Evolutionary conservation across 92 coral and sea anemone genomes (phyloP), one percentile per base, ranked within the genome.

Genomic region (Parazoanthus darwini): DNA sequence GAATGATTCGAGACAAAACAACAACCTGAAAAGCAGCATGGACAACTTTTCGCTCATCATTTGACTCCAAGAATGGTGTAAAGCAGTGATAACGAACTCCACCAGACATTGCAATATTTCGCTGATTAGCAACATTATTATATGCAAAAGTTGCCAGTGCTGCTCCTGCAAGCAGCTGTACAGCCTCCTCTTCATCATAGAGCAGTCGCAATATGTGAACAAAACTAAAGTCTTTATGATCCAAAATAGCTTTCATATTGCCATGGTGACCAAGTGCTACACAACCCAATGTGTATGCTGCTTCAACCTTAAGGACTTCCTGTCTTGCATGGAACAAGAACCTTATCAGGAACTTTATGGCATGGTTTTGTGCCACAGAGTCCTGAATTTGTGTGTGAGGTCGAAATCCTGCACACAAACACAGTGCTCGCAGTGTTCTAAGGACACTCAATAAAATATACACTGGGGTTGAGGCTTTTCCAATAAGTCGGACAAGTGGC

Each of bases 1-100:
- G 99, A 71, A 97, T 94, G 56, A 97, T 93, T 4, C 98, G 92
- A 44, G 99, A 95, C 46, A 97, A 87, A 51, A 97, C 90, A 77
- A 97, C 95, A 8, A 93, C 89, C 85, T 97, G 99, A 80, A 97
- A 97, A 18, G 99, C 99, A 35, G 96, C 92, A 78, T 95, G 92
- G 4, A 94, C 93, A 33, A 91, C 93, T 73, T 89, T 93, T 77
- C 84, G 67, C 46, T 91, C 92, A 87, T 93, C 95, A 68, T 91
- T 91, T 16, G 96, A 95, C 82, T 94, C 96, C 87, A 97, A 80
- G 44, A 93, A 94, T 59, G 90, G 93, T 35, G 87, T 18, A 74
- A 97, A 97, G 63, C 94, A 89, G 73, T 96, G 92, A 90, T 92
- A 97, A 56, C 92, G 79, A 66, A 97, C 96, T 51, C 93, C 96